These are phyloP conservation scores for Macrosteles quadrilineatus DNA, from an alignment of 1,140 invertebrate species.

Conservation along the genomic window DNA sequence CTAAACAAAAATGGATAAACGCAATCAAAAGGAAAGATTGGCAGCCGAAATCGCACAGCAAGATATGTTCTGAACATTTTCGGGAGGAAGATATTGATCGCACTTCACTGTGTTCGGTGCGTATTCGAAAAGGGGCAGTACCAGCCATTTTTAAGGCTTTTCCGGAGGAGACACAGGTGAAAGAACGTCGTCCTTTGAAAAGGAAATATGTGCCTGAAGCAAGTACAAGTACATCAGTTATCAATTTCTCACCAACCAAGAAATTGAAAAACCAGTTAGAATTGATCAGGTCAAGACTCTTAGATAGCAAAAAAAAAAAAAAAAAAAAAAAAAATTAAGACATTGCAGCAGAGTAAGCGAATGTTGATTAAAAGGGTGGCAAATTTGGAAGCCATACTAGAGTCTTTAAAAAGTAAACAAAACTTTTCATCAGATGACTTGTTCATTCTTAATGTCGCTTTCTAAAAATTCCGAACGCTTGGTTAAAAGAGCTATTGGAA, in stretches of 20 bases:
- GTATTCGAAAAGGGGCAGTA: background rate
- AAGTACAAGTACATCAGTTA: background rate
- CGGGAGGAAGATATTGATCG: background rate
- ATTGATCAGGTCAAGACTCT: background rate
- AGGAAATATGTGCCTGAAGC: background rate
- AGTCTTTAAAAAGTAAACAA: conserved; percentile 15
- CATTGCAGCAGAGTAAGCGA: conserved; percentile 3
- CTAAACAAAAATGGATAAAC: too few relatives aligned
- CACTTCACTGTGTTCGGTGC: background rate
- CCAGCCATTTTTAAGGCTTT: background rate
- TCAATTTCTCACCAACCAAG: background rate
- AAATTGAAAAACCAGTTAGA: background rate
- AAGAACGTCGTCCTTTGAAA: background rate
- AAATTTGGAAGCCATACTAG: conserved; percentile 16
- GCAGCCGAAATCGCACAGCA: background rate
- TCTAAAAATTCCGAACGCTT: conserved; percentile 30
- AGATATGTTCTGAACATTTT: background rate
- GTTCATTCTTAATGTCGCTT: conserved; percentile 17
- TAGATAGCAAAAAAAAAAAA: too few relatives aligned
- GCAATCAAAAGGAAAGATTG: too few relatives aligned
- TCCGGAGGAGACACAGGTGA: background rate
- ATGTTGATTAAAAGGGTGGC: conserved; percentile 18
- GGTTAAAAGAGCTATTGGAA: conserved; percentile 21
- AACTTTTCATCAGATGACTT: conserved; percentile 20
- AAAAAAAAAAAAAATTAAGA: conserved; percentile 29